Evolutionary conservation across 1,140 invertebrate species (phyloP), one percentile per base, ranked within the genome.

Genomic region (Maniola jurtina): DNA sequence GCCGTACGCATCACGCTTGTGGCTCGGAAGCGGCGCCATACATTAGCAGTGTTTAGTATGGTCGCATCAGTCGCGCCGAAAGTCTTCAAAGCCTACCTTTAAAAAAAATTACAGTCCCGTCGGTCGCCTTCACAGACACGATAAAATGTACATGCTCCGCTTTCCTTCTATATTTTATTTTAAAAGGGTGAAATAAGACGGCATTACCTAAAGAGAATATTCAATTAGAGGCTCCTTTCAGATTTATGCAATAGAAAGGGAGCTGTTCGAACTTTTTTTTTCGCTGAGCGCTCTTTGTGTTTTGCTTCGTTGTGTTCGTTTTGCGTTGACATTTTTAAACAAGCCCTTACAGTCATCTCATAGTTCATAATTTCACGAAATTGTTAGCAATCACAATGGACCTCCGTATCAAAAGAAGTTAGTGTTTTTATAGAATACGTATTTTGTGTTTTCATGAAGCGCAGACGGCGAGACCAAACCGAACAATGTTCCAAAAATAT

Each of bases 131-230:
- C 78, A 68, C 79, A 87, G 86, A 86, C 83, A 70, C 79, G 82
- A 84, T 88, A 84, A 88, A 88, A 90, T 90, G 89, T 90, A 89
- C 88, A 90, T 90, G 86, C 86, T 88, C 84, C 83, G 80, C 78
- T 84, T 88, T 79, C 81, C 80, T 80, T 77, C 78, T 88, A 80
- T 88, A 88, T 88, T 90, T 90, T 86, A 85, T 87, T 90, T 87
- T 88, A 86, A 90, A 79, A 84, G 84, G 84, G 84, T 86, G 80
- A 83, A 88, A 81, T 86, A 88, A 88, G 85, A 86, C 73, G 77
- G 77, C 69, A 81, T 88, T 86, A 84, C 80, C 81, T 76, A 86
- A 83, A 86, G 79, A 81, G 86, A 90, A 90, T 90, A 89, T 90
- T 90, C 80, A 89, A 90, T 90, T 89, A 88, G 81, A 86, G 78